Percentiles rank a stretch among this genome's conserved stretches.
Evolutionary conservation across 2,113 vertebrate species (phyloP).

Genomic region (Orientallactaga bullata): DNA sequence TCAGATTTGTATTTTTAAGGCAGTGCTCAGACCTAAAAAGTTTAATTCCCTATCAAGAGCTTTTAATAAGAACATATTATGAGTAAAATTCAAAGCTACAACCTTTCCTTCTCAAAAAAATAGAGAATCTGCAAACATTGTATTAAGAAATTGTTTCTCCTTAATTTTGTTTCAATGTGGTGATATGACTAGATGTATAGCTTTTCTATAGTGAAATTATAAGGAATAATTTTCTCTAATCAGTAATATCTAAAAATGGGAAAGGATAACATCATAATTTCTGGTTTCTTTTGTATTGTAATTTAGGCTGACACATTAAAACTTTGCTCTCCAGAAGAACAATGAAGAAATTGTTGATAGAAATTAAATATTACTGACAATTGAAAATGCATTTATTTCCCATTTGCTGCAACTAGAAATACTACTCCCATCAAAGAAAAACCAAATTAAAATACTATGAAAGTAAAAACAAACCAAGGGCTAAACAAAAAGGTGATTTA

Average conservation of each 20-base stretch:
- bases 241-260: slow-evolving; percentile 85
- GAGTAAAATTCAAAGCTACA: slow-evolving; percentile 76
- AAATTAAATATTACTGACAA: slow-evolving; percentile 86
- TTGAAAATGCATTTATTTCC: slow-evolving; percentile 80
- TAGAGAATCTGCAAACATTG: slow-evolving; percentile 61
- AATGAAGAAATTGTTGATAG: slow-evolving; percentile 89
- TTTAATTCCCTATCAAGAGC: slow-evolving; percentile 67
- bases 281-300: slow-evolving; percentile 86
- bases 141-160: slow-evolving; percentile 75
- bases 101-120: slow-evolving; percentile 60
- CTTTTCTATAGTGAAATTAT: slow-evolving; percentile 84
- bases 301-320: slow-evolving; percentile 84
- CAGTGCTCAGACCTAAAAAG: slow-evolving; percentile 63
- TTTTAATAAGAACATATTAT: slow-evolving; percentile 82
- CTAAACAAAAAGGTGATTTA: slow-evolving; percentile 80
- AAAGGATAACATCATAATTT: slow-evolving; percentile 86
- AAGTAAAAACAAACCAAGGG: slow-evolving; percentile 52
- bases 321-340: slow-evolving; percentile 84
- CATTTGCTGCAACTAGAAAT: slow-evolving; percentile 77
- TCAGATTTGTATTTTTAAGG: slow-evolving; percentile 70
- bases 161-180: slow-evolving; percentile 84
- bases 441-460: slow-evolving; percentile 70
- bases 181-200: slow-evolving; percentile 83
- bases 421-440: slow-evolving; percentile 77
- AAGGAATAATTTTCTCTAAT: slow-evolving; percentile 88